phyloP scores from a whole-genome alignment of 2,113 vertebrate species.

The Potamarius usumacintae region DNA sequence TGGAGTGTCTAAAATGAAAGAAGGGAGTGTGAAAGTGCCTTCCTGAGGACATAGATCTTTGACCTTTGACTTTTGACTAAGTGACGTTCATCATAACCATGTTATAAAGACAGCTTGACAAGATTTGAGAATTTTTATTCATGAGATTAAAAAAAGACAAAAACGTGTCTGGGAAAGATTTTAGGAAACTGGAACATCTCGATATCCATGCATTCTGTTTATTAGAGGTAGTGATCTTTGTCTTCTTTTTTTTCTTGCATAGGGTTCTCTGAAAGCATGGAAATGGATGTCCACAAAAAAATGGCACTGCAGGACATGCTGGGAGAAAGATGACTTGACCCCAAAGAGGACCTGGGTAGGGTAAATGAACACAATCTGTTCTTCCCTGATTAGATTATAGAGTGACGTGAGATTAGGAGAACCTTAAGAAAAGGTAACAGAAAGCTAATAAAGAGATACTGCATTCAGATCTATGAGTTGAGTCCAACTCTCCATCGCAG shows the following conservation, averaged over 20 bases:
- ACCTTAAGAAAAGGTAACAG: conserved; percentile 46
- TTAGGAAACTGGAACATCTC: not conserved
- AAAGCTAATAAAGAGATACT: conserved; percentile 46
- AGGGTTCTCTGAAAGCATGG: conserved; percentile 32
- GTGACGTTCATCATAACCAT: not conserved
- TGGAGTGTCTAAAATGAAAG: conserved; percentile 8
- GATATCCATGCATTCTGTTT: not conserved
- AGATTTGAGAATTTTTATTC: not conserved
- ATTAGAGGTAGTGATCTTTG: conserved; percentile 4
- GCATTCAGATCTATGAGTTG: conserved; percentile 16
- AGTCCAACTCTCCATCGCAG: not conserved
- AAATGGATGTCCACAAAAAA: conserved; percentile 33
- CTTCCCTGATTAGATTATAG: conserved; percentile 52
- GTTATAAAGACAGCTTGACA: not conserved
- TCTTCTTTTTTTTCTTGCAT: conserved; percentile 7
- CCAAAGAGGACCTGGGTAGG: conserved; percentile 14
- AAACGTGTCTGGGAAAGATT: not conserved
- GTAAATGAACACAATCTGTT: conserved; percentile 45
- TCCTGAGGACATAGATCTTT: conserved; percentile 31
- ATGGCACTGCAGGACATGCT: conserved; percentile 23
- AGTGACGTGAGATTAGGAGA: conserved; percentile 43
- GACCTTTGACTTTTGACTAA: not conserved
- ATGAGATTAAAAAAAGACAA: not conserved
- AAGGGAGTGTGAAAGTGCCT: conserved; percentile 9
- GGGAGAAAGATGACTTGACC: conserved; percentile 36